Conservation (phyloP, 2,888 invertebrate species). For the Limnephilus lunatus region DNA sequence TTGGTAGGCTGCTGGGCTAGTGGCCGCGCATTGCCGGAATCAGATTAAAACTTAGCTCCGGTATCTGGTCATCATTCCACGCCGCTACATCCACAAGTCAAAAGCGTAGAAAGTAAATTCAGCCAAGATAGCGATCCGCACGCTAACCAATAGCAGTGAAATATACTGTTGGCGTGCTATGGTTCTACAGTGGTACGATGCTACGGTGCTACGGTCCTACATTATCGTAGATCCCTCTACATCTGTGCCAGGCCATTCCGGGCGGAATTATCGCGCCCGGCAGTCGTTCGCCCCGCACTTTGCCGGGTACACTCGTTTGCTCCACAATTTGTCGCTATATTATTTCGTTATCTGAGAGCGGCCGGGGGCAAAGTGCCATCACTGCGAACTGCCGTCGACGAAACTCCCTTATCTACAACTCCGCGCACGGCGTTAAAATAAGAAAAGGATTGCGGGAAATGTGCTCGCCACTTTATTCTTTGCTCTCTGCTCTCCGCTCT, state of each 20-base stretch:
- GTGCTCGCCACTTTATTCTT: conserved; percentile 53
- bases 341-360: conserved; percentile 66
- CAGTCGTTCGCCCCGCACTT: conserved; percentile 65
- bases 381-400: conserved; percentile 66
- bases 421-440: conserved; percentile 63
- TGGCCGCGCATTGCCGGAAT: not conserved
- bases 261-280: conserved; percentile 65
- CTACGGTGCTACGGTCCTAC: conserved; percentile 37
- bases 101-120: conserved; percentile 62
- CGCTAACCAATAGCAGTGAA: conserved; percentile 63
- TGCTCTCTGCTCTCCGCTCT: conserved; percentile 17
- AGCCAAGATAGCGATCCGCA: conserved; percentile 58
- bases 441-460: conserved; percentile 58
- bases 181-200: not conserved
- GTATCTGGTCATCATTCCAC: conserved; percentile 52
- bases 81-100: conserved; percentile 62
- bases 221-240: conserved; percentile 64
- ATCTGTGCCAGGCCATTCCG: conserved; percentile 66
- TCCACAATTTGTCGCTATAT: conserved; percentile 67
- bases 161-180: conserved; percentile 65
- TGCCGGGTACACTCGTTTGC: conserved; percentile 66
- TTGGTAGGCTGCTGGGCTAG: not conserved
- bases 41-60: not conserved
- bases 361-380: conserved; percentile 66
- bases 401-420: conserved; percentile 65